Base-by-base conservation (phyloP, 1,140 invertebrate genomes). In the Grapholita molesta region DNA sequence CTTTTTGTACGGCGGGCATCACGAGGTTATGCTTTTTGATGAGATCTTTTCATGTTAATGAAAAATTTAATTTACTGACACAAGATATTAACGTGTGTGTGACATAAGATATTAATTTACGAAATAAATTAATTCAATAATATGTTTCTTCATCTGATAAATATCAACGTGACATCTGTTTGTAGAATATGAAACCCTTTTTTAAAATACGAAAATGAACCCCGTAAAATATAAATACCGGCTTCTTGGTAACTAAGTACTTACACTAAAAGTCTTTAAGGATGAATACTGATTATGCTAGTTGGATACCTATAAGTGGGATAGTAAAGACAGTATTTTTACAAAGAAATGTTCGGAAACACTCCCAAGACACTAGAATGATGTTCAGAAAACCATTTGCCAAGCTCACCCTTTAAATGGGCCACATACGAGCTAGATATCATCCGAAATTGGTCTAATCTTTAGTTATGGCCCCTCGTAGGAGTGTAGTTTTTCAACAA, bases 381-480 rank as follows among this genome's bases (percentile, higher is more conserved):
- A 78, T 78, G 73, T 80, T 80, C 76, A 75, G 72, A 80, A 74
- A 76, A 71, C 76, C 72, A 80, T 80, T 80, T 72, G 64, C 70
- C 38, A 73, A 73, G 73, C 70, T 72, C 70, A 72, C 64, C 72
- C 68, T 70, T 61, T 69, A 77, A 79, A 77, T 77, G 77, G 72
- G 72, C 71, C 75, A 71, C 71, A 76, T 32, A 30, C 25, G 38
- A 33, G 66, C 30, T 53, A 33, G 66, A 74, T 77, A 74, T 77
- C 70, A 70, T 71, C 65, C 69, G 53, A 75, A 79, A 80, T 79
- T 78, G 80, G 77, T 77, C 75, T 80, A 79, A 80, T 79, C 77
- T 80, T 79, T 79, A 80, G 75, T 83, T 80, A 80, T 73, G 69
- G 68, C 73, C 70, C 70, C 48, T 32, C 66, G 38, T 55, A 71